Evolutionary conservation across 2,888 invertebrate genomes (phyloP).

Genomic region (Tethea ocularis): DNA sequence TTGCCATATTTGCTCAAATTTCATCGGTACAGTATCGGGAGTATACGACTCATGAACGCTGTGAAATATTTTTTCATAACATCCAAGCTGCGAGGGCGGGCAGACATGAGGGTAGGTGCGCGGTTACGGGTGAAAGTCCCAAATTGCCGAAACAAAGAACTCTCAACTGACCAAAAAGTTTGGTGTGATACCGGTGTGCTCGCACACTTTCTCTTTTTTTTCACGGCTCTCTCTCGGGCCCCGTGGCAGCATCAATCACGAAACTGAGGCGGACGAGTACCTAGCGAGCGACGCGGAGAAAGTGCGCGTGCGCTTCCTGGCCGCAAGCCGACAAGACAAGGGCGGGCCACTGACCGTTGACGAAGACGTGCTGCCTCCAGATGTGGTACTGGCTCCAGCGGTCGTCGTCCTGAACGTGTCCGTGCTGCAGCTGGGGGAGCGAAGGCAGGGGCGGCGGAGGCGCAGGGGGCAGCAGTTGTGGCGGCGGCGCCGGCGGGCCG

Average conservation of each 20-base stretch:
- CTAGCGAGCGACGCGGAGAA: constrained; percentile 45
- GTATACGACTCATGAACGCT: background rate
- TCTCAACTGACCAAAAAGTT: constrained; percentile 66
- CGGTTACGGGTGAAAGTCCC: constrained; percentile 50
- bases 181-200: constrained; percentile 57
- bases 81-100: background rate
- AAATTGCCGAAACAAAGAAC: constrained; percentile 62
- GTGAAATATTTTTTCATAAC: background rate
- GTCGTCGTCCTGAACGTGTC: constrained; percentile 85
- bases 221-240: constrained; percentile 45
- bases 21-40: background rate
- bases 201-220: constrained; percentile 74
- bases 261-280: constrained; percentile 26
- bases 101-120: background rate
- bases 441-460: constrained; percentile 86
- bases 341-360: constrained; percentile 86
- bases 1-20: background rate
- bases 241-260: constrained; percentile 42
- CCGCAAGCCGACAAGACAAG: constrained; percentile 20
- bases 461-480: constrained; percentile 83
- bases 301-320: constrained; percentile 55
- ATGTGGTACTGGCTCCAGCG: constrained; percentile 91
- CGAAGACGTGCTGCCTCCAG: constrained; percentile 91
- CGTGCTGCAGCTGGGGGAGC: constrained; percentile 85
- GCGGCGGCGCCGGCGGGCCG: constrained; percentile 86